phyloP scores from a whole-genome alignment of 2,797 vertebrate genomes.

The Parambassis ranga region DNA sequence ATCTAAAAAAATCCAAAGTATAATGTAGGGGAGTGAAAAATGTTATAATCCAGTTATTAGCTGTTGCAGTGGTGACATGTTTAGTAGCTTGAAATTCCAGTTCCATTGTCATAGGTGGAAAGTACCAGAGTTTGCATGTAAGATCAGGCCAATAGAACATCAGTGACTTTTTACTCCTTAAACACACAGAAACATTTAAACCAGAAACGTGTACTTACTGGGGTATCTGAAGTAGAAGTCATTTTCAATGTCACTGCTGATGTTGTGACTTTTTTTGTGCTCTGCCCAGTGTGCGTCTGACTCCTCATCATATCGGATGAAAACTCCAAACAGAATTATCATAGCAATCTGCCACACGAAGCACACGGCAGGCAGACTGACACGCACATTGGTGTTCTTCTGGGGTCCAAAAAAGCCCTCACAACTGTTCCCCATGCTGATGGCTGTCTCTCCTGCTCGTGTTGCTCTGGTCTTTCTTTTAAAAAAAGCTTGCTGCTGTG shows the following conservation, averaged over 20 bases:
- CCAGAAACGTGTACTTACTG: conserved; percentile 95
- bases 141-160: too few species aligned
- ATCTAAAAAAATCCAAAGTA: background rate
- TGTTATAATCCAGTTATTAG: background rate
- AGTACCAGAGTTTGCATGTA: background rate
- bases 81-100: background rate
- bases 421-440: conserved; percentile 72
- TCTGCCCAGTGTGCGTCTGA: conserved; percentile 82
- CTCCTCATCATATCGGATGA: conserved; percentile 85
- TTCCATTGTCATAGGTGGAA: background rate
- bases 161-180: too few species aligned
- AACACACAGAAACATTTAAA: background rate
- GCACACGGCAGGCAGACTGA: conserved; percentile 86
- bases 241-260: conserved; percentile 86
- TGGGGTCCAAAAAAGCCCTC: conserved; percentile 34
- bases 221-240: conserved; percentile 98
- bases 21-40: background rate
- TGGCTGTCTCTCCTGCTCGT: background rate
- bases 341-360: conserved; percentile 88
- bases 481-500: background rate
- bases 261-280: conserved; percentile 60
- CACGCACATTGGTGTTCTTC: conserved; percentile 85
- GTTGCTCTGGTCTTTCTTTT: conserved; percentile 8
- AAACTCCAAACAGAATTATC: conserved; percentile 92
- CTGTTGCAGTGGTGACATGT: background rate